phyloP scores from a whole-genome alignment of 1,140 invertebrate genomes.

The Lucilia sericata region DNA sequence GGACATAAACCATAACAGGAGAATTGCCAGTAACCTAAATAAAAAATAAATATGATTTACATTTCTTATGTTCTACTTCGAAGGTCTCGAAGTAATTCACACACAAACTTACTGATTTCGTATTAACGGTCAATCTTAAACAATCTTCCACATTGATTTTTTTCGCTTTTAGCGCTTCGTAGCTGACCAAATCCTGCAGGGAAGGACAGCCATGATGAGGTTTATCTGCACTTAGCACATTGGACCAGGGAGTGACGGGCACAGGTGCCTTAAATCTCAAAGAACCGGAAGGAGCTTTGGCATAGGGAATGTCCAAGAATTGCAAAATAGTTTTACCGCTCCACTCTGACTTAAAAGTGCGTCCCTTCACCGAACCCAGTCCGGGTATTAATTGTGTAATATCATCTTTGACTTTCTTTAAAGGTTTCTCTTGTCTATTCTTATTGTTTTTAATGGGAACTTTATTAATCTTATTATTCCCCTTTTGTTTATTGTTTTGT shows the following conservation, averaged over 20 bases:
- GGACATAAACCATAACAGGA: conserved; percentile 66
- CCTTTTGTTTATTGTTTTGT: not conserved
- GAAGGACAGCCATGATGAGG: conserved; percentile 61
- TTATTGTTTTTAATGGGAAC: not conserved
- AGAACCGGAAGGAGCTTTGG: conserved; percentile 52
- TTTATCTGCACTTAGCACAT: conserved; percentile 59
- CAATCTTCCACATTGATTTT: conserved; percentile 61
- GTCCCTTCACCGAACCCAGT: conserved; percentile 61
- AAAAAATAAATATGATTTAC: conserved; percentile 22
- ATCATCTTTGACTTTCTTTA: conserved; percentile 18
- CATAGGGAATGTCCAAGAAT: conserved; percentile 65
- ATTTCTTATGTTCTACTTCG: not conserved
- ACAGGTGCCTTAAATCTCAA: conserved; percentile 61
- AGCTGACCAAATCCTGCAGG: conserved; percentile 56
- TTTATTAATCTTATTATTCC: not conserved
- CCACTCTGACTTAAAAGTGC: conserved; percentile 57
- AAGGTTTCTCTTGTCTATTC: not conserved
- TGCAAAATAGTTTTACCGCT: conserved; percentile 58
- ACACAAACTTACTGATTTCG: conserved; percentile 55
- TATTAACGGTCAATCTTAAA: conserved; percentile 57
- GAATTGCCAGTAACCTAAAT: conserved; percentile 54
- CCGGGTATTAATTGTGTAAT: conserved; percentile 50
- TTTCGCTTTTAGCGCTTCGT: conserved; percentile 54
- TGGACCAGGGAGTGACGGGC: conserved; percentile 67
- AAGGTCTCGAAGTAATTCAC: not conserved